Evolutionary conservation across 1,140 invertebrate species (phyloP).

Genomic region (Sycobia sp.): DNA sequence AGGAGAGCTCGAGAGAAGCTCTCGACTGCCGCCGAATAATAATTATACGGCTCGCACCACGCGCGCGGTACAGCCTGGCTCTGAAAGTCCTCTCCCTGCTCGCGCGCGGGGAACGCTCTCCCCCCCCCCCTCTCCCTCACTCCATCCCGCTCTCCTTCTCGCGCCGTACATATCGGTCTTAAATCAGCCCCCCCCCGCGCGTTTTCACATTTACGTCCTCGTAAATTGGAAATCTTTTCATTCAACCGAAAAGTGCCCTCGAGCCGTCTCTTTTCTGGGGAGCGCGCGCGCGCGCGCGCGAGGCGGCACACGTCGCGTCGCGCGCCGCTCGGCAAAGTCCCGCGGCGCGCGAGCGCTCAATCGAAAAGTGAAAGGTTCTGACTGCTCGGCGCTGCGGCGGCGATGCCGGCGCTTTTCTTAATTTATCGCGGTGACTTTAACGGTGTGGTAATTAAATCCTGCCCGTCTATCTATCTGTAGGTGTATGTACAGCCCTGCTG

Average conservation of each 20-base stretch:
- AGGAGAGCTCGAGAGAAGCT: too few species aligned
- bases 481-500: too few species aligned
- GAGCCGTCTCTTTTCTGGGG: neutral
- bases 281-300: neutral
- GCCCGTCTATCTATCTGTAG: too few species aligned
- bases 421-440: conserved; percentile 23
- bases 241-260: conserved; percentile 24
- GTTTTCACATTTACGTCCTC: conserved; percentile 26
- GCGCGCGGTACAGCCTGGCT: too few species aligned
- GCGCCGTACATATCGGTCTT: conserved; percentile 7
- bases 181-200: conserved; percentile 21
- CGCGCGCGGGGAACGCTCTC: too few species aligned
- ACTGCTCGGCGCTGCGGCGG: neutral
- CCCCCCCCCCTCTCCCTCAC: too few species aligned
- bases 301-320: neutral
- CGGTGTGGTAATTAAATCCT: conserved; percentile 11
- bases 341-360: neutral
- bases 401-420: conserved; percentile 13
- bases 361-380: conserved; percentile 29
- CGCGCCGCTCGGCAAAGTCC: too few species aligned
- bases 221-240: conserved; percentile 28
- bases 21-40: too few species aligned
- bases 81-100: too few species aligned
- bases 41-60: too few species aligned
- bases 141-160: too few species aligned